Evolutionary conservation across 30 jellyfish, hydroid and myxozoan species (phyloP), one percentile per base, ranked within the genome.

Genomic region (Chrysaora quinquecirrha): DNA sequence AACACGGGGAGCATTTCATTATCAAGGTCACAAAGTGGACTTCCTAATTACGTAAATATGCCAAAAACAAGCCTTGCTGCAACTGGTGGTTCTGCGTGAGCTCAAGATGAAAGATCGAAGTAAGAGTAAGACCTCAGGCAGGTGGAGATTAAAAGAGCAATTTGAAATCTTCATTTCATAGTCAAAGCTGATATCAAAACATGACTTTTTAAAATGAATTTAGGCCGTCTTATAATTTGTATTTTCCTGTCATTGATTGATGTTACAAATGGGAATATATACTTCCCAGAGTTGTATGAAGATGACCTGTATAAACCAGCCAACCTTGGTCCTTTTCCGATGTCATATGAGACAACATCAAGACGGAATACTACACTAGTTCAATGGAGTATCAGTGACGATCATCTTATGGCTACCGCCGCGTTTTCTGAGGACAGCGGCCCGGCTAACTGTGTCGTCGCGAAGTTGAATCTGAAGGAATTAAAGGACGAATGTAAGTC

Each of bases 281-380:
- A 94, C 60, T 94, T 94, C 54, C 99, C 99, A 0, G 99, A 94
- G 73, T 52, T 94, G 43, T 94, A 87, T 69, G 99, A 94, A 65
- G 99, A 94, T 76, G 96, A 89, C 56, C 64, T 87, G 73, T 94
- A 94, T 84, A 83, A 83, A 76, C 99, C 99, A 34, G 83, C 90
- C 22, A 94, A 87, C 64, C 89, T 88, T 22, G 99, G 99, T n/a
- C 99, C 97, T 0, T 80, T 60, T 34, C 99, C 99, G 54, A 87
- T 88, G 97, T 50, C 90, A 10, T 94, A 94, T 71, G 95, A 86
- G 64, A 92, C 96, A 18, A 84, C 85, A 12, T 50, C 98, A 24
- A 30, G 60, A 23, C 25, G 93, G 25, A 92, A 92, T 48, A 86
- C 98, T 0, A 92, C 98, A 21, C 14, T 92, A 24, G 97, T 92